Percentiles rank a stretch among this genome's conserved stretches.
Evolutionary conservation across 2,797 vertebrate species (phyloP).

Genomic region (Periparus ater): DNA sequence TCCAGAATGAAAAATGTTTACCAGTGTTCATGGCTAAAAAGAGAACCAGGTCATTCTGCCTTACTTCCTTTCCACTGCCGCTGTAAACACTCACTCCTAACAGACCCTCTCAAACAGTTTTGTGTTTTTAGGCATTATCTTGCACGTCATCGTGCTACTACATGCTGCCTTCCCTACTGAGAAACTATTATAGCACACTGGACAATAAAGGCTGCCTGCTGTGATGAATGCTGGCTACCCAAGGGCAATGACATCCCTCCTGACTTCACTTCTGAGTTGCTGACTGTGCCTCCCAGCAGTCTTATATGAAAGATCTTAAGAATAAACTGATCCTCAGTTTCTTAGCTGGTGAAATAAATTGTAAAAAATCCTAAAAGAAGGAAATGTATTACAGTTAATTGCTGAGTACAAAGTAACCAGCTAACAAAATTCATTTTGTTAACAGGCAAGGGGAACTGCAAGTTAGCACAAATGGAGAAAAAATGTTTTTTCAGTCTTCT

Average conservation of each 20-base stretch:
- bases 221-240: slow-evolving; percentile 23
- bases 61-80: not conserved
- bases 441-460: not conserved
- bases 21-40: not conserved
- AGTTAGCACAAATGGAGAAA: not conserved
- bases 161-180: slow-evolving; percentile 31
- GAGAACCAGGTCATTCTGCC: not conserved
- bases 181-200: not conserved
- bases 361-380: not conserved
- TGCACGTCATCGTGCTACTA: not conserved
- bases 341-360: not conserved
- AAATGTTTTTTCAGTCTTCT: not conserved
- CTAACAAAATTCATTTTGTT: not conserved
- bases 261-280: not conserved
- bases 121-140: slow-evolving; percentile 36
- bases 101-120: not conserved
- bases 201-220: slow-evolving; percentile 17
- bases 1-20: not conserved
- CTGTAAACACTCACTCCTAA: not conserved
- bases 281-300: not conserved
- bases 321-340: not conserved
- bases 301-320: not conserved
- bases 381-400: not conserved
- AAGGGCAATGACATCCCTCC: slow-evolving; percentile 27
- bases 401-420: not conserved